Conservation (phyloP, 2,888 invertebrate genomes). For the Homarus gammarus region DNA sequence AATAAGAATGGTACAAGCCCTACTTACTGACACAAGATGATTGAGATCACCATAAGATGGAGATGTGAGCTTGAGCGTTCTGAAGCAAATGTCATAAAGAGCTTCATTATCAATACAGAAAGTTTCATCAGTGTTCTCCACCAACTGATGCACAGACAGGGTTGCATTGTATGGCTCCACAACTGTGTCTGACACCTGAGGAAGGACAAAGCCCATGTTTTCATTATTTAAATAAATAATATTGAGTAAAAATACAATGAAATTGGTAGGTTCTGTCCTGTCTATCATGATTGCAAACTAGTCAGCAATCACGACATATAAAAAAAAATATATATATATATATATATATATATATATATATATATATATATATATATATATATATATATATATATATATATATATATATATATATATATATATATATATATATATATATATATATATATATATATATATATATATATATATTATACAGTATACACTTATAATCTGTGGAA, state of each 20-base stretch:
- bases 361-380: not conserved
- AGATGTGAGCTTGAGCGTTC: constrained; percentile 82
- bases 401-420: not conserved
- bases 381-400: not conserved
- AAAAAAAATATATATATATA: not conserved
- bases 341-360: not conserved
- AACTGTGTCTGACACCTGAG: constrained; percentile 89
- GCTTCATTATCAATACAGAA: constrained; percentile 95
- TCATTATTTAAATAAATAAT: no score
- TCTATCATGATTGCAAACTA: no score
- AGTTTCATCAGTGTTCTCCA: constrained; percentile 93
- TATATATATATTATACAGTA: no score
- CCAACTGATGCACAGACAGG: constrained; percentile 90
- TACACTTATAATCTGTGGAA: no score
- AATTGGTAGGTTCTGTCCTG: no score
- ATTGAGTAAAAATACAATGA: no score
- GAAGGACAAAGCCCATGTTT: not conserved
- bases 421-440: not conserved
- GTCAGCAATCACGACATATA: no score
- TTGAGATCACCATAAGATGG: constrained; percentile 82
- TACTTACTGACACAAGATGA: constrained; percentile 79
- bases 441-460: no score
- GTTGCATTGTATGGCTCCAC: constrained; percentile 94
- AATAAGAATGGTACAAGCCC: not conserved
- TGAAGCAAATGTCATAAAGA: constrained; percentile 92